These are phyloP conservation scores for Sebastes flavidus DNA, from an alignment of 2,797 vertebrate species.

Conservation along the genomic window DNA sequence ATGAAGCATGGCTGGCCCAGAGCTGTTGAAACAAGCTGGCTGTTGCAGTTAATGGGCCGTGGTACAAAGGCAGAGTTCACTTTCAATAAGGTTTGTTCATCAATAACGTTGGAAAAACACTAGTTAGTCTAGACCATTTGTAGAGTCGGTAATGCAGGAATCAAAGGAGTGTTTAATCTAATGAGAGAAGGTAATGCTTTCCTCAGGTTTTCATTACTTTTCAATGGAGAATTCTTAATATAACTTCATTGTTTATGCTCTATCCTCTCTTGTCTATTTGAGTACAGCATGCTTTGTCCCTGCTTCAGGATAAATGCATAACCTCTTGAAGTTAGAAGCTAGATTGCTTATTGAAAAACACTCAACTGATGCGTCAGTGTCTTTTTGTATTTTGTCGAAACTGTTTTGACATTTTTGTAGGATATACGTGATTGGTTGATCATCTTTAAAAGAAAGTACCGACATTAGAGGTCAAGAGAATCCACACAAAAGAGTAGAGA, in stretches of 20 bases:
- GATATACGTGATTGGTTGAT: background rate
- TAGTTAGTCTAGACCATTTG: background rate
- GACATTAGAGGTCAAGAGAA: background rate
- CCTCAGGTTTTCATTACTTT: background rate
- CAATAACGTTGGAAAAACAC: constrained; percentile 19
- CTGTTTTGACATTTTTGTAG: background rate
- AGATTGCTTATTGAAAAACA: background rate
- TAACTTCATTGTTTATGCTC: background rate
- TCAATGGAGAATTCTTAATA: background rate
- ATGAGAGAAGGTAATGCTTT: background rate
- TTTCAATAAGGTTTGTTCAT: constrained; percentile 14
- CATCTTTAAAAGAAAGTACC: background rate
- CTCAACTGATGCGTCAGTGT: background rate
- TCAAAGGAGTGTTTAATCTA: background rate
- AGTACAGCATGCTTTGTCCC: background rate
- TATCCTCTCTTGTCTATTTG: background rate
- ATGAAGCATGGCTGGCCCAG: constrained; percentile 29
- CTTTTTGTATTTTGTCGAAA: background rate
- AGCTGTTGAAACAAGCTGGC: constrained; percentile 40
- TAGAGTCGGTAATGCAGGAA: background rate
- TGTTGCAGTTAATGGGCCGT: constrained; percentile 30
- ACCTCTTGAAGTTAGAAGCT: background rate
- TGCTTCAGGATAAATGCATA: background rate
- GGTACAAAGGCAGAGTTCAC: constrained; percentile 7
- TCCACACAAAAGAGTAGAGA: background rate